Conservation (phyloP, 2,797 vertebrate genomes). For the Echeneis naucrates region DNA sequence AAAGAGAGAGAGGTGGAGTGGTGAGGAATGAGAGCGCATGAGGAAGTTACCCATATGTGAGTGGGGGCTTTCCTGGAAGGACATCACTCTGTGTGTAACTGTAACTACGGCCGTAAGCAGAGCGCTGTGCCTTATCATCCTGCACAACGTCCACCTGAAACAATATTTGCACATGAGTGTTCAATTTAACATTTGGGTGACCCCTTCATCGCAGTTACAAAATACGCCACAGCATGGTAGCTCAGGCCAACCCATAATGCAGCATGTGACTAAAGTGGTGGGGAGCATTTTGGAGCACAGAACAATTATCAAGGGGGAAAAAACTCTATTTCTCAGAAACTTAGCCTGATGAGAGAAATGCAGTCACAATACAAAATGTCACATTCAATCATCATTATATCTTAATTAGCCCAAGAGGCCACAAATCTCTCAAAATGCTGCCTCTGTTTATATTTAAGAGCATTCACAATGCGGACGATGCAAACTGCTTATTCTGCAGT, state of each 20-base stretch:
- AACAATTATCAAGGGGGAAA: constrained; percentile 66
- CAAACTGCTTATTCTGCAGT: constrained; percentile 64
- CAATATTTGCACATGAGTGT: constrained; percentile 88
- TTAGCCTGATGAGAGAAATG: constrained; percentile 71
- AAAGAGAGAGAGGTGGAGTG: constrained; percentile 60
- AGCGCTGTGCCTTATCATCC: constrained; percentile 84
- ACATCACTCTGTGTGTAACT: constrained; percentile 84
- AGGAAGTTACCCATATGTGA: constrained; percentile 82
- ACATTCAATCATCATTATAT: constrained; percentile 68
- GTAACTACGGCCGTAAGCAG: constrained; percentile 69
- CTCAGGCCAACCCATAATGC: constrained; percentile 82
- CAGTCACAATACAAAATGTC: constrained; percentile 70
- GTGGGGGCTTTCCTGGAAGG: constrained; percentile 86
- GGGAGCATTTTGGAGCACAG: constrained; percentile 71
- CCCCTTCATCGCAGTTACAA: constrained; percentile 84
- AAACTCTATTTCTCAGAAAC: constrained; percentile 66
- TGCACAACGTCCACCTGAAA: constrained; percentile 87
- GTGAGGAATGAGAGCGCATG: constrained; percentile 68
- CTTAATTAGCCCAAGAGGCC: constrained; percentile 60
- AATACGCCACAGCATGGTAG: constrained; percentile 84
- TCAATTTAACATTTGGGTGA: constrained; percentile 89
- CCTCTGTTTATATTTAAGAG: constrained; percentile 55
- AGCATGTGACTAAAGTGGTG: constrained; percentile 80
- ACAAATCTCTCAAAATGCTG: constrained; percentile 58
- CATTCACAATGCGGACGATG: constrained; percentile 42